Percentiles rank a stretch among this genome's conserved stretches.
Evolutionary conservation across 2,888 invertebrate species (phyloP).

Genomic region (Orchesellides sinensis): DNA sequence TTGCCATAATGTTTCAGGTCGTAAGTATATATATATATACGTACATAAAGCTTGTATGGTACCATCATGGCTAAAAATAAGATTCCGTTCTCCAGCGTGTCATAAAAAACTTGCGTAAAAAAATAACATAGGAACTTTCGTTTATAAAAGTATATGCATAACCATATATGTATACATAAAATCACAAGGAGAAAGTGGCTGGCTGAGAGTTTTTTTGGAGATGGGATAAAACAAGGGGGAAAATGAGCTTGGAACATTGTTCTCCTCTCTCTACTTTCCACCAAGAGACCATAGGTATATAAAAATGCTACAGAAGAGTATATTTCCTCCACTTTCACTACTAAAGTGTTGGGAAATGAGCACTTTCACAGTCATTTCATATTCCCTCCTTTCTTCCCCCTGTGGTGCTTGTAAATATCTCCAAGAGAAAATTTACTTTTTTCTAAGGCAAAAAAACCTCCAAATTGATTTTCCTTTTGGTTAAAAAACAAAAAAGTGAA

Average conservation of each 20-base stretch:
- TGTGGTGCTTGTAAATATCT: constrained; percentile 9
- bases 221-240: constrained; percentile 16
- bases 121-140: constrained; percentile 2
- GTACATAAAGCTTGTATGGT: constrained; percentile 25
- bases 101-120: background rate
- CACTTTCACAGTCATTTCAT: constrained; percentile 2
- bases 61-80: constrained; percentile 38
- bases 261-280: background rate
- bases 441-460: constrained; percentile 6
- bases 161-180: background rate
- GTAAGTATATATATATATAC: background rate
- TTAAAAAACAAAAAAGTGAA: no score
- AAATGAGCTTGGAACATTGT: constrained; percentile 34
- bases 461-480: constrained; percentile 37
- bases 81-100: constrained; percentile 3
- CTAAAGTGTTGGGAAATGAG: constrained; percentile 25
- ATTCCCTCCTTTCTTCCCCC: background rate
- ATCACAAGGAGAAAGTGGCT: background rate
- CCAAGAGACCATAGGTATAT: background rate
- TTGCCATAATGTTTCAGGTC: background rate
- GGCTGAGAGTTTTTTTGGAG: background rate
- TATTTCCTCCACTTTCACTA: background rate
- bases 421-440: background rate
- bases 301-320: background rate
- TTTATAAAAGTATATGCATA: background rate